Conservation (phyloP, 2,797 vertebrate genomes). For the Podargus strigoides region DNA sequence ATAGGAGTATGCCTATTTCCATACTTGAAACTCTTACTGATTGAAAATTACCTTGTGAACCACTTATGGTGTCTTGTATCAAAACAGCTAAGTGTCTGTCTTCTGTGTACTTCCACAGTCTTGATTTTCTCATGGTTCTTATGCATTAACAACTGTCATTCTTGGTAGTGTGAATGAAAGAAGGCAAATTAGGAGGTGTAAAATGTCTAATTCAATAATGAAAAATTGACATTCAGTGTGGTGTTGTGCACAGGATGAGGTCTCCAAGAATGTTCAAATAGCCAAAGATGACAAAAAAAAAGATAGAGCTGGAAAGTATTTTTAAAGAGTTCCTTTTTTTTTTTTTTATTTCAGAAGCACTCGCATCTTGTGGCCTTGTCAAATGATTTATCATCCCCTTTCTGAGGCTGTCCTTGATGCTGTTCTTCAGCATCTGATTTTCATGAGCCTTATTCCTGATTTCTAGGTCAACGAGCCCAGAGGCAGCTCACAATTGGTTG, state of each 20-base stretch:
- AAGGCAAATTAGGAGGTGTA: background rate
- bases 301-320: constrained; percentile 29
- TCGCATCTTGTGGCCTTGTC: constrained; percentile 41
- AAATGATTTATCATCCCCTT: constrained; percentile 53
- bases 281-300: constrained; percentile 3
- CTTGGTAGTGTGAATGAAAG: background rate
- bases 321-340: background rate
- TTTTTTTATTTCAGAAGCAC: constrained; percentile 19
- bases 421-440: constrained; percentile 56
- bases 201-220: background rate
- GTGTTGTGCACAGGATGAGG: background rate
- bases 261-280: constrained; percentile 4
- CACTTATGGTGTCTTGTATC: background rate
- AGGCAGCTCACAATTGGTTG: constrained; percentile 36
- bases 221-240: background rate
- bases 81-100: background rate
- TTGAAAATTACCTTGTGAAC: background rate
- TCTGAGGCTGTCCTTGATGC: constrained; percentile 21
- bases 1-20: background rate
- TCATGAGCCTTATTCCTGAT: constrained; percentile 47
- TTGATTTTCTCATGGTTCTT: background rate
- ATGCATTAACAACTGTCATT: background rate
- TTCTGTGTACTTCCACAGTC: background rate
- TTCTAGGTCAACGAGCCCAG: constrained; percentile 61
- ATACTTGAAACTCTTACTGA: background rate